phyloP scores from a whole-genome alignment of 92 coral and sea anemone species.

The Muricea muricata region DNA sequence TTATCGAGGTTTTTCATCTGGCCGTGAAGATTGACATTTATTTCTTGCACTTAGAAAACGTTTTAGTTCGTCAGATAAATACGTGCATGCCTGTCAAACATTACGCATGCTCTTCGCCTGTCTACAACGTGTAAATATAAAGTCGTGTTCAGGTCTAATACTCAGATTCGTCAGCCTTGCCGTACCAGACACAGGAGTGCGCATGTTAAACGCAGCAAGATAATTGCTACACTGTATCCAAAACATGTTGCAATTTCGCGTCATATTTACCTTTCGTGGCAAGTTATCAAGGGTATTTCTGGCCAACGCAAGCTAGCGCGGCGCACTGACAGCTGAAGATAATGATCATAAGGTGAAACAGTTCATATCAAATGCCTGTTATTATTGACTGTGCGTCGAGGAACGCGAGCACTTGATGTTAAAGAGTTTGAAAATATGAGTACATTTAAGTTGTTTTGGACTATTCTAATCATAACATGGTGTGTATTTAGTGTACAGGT shows the following conservation, averaged over 20 bases:
- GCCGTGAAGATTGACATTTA: constrained; percentile 25
- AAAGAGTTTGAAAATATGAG: not conserved
- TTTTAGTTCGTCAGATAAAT: not conserved
- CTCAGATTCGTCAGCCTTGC: no score
- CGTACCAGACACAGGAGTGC: not conserved
- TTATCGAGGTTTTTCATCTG: constrained; percentile 29
- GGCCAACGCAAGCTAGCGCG: constrained; percentile 4
- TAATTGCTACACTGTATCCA: constrained; percentile 17
- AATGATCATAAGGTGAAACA: constrained; percentile 3
- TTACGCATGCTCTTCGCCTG: not conserved
- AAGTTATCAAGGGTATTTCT: not conserved
- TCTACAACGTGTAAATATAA: not conserved
- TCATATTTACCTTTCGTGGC: constrained; percentile 3
- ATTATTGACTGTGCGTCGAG: constrained; percentile 1
- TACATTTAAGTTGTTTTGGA: not conserved
- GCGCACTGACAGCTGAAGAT: constrained; percentile 7
- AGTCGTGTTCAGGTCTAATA: not conserved
- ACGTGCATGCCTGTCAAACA: not conserved
- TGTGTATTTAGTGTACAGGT: not conserved
- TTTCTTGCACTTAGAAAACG: not conserved
- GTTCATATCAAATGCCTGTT: constrained; percentile 12
- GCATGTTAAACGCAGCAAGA: not conserved
- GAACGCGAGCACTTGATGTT: not conserved
- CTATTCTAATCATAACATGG: not conserved
- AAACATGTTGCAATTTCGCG: not conserved